Base-by-base conservation (phyloP, 92 coral and sea anemone genomes). In the Porites evermanni region DNA sequence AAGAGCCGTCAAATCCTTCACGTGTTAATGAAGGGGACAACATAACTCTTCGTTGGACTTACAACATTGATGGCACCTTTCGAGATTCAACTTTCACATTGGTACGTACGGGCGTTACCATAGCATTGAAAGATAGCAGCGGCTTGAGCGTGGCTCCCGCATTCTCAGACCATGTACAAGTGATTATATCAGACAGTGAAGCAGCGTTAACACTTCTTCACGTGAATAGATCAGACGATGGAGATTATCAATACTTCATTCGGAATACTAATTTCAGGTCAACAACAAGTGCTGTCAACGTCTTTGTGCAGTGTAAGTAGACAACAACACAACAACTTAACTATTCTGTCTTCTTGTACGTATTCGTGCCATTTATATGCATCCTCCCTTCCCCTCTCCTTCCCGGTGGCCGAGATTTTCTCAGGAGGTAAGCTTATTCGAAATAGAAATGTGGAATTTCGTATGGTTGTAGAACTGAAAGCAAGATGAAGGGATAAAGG, bases 231-330 rank as follows among this genome's bases (percentile, higher is more conserved):
- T 32, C 74, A 12, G 74, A 70, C 74, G 2, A 12, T 29, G 74
- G 74, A 70, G 26, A 2, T 11, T 70, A 70, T 44, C n/a, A 12
- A 38, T 44, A 24, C 52, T 2, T 0, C 21, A 44, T 70, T 14
- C 44, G 44, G 26, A 38, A 70, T 38, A 29, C 52, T 32, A 14
- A 9, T 10, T n/a, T 70, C 7, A 53, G 2, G 13, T 7, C 19
- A 11, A 70, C 26, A 70, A 14, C 32, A 12, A 70, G 74, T 38
- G 53, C 1, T 16, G 74, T 70, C n/a, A 5, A 26, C 19, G 17
- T 70, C 47, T 70, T 38, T 5, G 74, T 70, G 44, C 52, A 17
- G 2, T 70, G 74, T 70, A 70, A 70, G 74, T 70, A 70, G 7
- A 60, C 1, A 60, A 16, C 0, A 59, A 59, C 8, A 53, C 56